These are phyloP conservation scores for Stichopus horrens DNA, from an alignment of 53 echinoderm and acorn worm genomes.

Conservation along the genomic window DNA sequence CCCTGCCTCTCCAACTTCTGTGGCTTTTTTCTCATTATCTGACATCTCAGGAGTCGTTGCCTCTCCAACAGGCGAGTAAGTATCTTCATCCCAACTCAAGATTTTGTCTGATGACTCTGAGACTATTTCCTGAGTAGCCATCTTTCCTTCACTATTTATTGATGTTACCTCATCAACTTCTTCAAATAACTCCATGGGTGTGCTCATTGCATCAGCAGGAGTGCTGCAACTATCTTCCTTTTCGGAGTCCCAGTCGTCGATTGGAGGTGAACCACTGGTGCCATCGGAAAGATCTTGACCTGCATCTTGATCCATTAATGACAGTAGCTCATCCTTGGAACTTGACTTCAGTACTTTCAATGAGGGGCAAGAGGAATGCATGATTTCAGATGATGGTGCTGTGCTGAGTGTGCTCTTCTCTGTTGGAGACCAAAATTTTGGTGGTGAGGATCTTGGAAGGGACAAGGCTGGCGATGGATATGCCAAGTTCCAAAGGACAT, in stretches of 20 bases:
- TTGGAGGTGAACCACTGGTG: not conserved
- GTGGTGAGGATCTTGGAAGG: not conserved
- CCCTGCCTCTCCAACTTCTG: not conserved
- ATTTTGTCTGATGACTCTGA: not conserved
- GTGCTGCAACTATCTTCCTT: not conserved
- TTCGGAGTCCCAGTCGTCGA: not conserved
- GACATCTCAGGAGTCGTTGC: not conserved
- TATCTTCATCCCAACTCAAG: not conserved
- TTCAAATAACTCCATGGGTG: conserved; percentile 3
- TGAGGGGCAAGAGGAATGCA: not conserved
- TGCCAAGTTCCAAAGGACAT: conserved; percentile 43
- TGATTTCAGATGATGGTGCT: not conserved
- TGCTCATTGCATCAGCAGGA: not conserved
- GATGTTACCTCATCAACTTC: not conserved
- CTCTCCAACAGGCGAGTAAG: not conserved
- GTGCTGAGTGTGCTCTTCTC: not conserved
- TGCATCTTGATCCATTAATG: not conserved
- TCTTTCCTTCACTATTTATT: not conserved
- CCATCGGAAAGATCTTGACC: not conserved
- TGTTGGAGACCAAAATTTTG: conserved; percentile 33
- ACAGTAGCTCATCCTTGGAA: not conserved
- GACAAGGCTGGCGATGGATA: not conserved
- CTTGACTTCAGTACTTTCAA: not conserved
- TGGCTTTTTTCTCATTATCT: not conserved
- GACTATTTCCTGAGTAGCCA: not conserved